These are phyloP conservation scores for Pissodes strobi DNA, from an alignment of 1,140 invertebrate genomes.

Conservation along the genomic window DNA sequence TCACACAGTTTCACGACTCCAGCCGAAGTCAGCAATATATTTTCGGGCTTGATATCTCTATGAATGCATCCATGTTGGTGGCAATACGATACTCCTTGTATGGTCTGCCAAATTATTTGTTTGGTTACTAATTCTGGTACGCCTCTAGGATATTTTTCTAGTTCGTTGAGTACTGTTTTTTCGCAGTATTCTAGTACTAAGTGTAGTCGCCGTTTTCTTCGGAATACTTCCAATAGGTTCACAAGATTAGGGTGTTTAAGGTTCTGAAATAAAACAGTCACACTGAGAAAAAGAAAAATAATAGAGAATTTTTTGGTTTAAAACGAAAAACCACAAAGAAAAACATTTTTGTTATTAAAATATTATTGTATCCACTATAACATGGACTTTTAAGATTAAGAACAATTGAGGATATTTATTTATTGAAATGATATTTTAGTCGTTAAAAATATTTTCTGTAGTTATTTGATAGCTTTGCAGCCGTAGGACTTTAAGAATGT, in stretches of 20 bases:
- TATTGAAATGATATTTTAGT: no score
- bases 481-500: no score
- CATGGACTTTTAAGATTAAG: no score
- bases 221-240: slow-evolving; percentile 97
- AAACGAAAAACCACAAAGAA: no score
- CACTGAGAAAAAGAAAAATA: no score
- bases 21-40: slow-evolving; percentile 92
- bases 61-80: slow-evolving; percentile 96
- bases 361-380: no score
- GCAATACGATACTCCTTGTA: slow-evolving; percentile 94
- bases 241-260: slow-evolving; percentile 98
- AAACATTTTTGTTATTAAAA: no score
- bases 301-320: no score
- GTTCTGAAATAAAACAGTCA: slow-evolving; percentile 73
- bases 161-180: slow-evolving; percentile 92
- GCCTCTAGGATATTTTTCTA: slow-evolving; percentile 79
- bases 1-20: slow-evolving; percentile 97
- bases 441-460: no score
- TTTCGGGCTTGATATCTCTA: slow-evolving; percentile 98
- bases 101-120: slow-evolving; percentile 93
- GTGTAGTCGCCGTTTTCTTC: slow-evolving; percentile 93
- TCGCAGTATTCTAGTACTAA: slow-evolving; percentile 99
- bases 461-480: no score
- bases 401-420: no score
- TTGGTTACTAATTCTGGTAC: slow-evolving; percentile 87